Evolutionary conservation across 2,797 vertebrate genomes (phyloP), one percentile per base, ranked within the genome.

Genomic region (Pagetopsis macropterus): DNA sequence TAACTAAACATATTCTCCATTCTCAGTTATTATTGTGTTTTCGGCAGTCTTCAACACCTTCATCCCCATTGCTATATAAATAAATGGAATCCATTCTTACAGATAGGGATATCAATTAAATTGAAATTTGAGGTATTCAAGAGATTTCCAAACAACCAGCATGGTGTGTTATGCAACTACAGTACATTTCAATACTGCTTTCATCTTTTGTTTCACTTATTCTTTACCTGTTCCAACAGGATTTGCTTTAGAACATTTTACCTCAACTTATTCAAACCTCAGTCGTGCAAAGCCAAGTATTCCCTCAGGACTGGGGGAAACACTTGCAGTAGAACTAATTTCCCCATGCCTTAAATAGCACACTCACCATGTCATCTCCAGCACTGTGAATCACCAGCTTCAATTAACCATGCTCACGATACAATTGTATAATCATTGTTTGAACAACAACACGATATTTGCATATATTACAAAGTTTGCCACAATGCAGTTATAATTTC

Each of bases 151-250:
- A 81, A 83, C 48, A 78, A 69, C 14, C 82, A 74, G 59, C 62
- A 83, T 48, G 61, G 62, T 58, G 60, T 57, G 33, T 89, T 86
- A 80, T 83, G 75, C 72, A 87, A 87, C 66, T 60, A 54, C 46
- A 69, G 23, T 1, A 50, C 7, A 76, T 81, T 79, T 81, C 50
- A 65, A 68, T 45, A 63, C 44, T 27, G n/a, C n/a, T 55, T 79
- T 44, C n/a, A 16, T 15, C 21, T 54, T 74, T 65, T 55, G 17
- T 82, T 41, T 74, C 17, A 13, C 17, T 27, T 27, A 50, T 58
- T 72, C 21, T 63, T 74, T 81, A 62, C 60, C 51, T 62, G 31
- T 50, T 87, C 75, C 79, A 84, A 67, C 66, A 86, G 72, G 83
- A 82, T 69, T 76, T 68, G 59, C 37, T 70, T 85, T 69, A 82